Base-by-base conservation (phyloP, 2,797 vertebrate species). In the Sibirionetta formosa region DNA sequence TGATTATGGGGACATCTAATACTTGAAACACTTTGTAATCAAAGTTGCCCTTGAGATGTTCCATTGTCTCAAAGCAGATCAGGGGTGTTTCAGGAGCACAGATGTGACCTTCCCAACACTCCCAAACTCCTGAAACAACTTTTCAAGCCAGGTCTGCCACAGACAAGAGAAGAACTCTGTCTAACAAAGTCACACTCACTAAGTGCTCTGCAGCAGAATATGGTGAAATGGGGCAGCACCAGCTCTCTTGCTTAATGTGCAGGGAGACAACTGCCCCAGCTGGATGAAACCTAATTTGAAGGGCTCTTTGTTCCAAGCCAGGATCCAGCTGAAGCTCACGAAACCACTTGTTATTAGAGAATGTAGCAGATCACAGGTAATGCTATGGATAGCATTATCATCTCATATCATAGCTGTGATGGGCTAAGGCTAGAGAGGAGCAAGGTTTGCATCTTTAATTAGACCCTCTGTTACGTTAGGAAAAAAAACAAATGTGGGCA, bases 371-470 rank as follows among this genome's bases (percentile, higher is more conserved):
- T 7, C 51, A 8, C 40, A 23, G 69, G 1, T 5, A 51, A 15
- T 0, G 1, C 48, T 9, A 4, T 22, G 40, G 61, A 31, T 3
- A 3, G 46, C 1, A 7, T 27, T 60, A 54, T 36, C 4, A 29
- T 48, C 48, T 24, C 48, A 24, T 24, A 50, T 50, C 48, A 50
- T 2, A 46, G 66, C 36, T 40, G 36, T 0, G 27, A 5, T 8
- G 63, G 51, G 90, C 79, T 66, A 61, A 69, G 36, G 38, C 19
- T 53, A 7, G 18, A 16, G 70, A 18, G 14, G 35, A 50, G 61
- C 8, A 7, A 69, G 56, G 61, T 27, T 54, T 11, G 51, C 14
- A 1, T 8, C 5, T 0, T 3, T 31, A 3, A 1, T 5, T 1
- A 22, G n/a, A 35, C 5, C 11, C n/a, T 18, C 6, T 2, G 7